These are phyloP conservation scores for Pseudotriccus pelzelni DNA, from an alignment of 2,797 vertebrate species.

Conservation along the genomic window DNA sequence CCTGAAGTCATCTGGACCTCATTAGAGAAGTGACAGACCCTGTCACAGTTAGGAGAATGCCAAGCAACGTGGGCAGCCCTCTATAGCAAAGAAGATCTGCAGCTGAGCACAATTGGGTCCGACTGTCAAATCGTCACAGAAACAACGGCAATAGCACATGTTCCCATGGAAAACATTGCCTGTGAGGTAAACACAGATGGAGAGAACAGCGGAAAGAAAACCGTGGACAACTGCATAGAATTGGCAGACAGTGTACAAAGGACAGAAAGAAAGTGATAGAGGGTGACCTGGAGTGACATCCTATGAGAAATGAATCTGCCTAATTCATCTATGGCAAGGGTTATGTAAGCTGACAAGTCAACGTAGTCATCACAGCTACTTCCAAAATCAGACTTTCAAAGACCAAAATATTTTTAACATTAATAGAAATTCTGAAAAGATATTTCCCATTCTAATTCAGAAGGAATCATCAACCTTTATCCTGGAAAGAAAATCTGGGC, in stretches of 20 bases:
- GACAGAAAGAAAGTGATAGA: neutral
- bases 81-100: neutral
- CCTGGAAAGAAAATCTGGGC: neutral
- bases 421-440: neutral
- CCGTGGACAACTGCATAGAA: neutral
- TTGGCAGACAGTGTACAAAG: neutral
- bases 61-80: neutral
- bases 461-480: neutral
- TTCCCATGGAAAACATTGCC: neutral
- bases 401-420: neutral
- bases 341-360: neutral
- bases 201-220: neutral
- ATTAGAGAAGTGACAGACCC: neutral
- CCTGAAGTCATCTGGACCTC: constrained; percentile 10
- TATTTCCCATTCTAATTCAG: neutral
- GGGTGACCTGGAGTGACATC: neutral
- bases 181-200: neutral
- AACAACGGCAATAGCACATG: neutral
- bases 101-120: neutral
- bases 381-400: neutral
- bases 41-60: neutral
- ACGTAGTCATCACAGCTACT: neutral
- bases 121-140: neutral
- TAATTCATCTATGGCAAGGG: neutral
- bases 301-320: neutral